Percentiles rank a stretch among this genome's conserved stretches.
Conservation (phyloP, 1,140 invertebrate species). For the Oscheius sp. region DNA sequence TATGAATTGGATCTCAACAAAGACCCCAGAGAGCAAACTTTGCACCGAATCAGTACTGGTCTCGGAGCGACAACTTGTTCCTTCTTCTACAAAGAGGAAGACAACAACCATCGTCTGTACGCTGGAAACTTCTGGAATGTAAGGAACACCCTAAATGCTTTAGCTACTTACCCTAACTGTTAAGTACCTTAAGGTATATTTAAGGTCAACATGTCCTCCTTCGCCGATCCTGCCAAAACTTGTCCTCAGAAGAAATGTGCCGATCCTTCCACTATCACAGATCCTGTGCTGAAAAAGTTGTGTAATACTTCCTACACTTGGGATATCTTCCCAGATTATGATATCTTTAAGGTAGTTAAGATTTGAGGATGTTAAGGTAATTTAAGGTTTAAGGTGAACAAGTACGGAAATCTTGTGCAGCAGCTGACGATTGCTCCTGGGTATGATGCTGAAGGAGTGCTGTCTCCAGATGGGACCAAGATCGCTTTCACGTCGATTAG, state of each 20-base stretch:
- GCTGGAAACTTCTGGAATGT: slow-evolving; percentile 48
- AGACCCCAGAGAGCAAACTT: slow-evolving; percentile 15
- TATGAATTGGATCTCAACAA: slow-evolving; percentile 46
- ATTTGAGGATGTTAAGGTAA: neutral
- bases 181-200: neutral
- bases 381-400: slow-evolving; percentile 29
- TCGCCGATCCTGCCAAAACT: slow-evolving; percentile 15
- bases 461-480: slow-evolving; percentile 39
- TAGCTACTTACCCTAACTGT: no score
- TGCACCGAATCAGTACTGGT: slow-evolving; percentile 43
- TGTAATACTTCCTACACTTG: slow-evolving; percentile 47
- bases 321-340: slow-evolving; percentile 48
- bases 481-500: slow-evolving; percentile 46
- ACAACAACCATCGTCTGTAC: slow-evolving; percentile 44
- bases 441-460: slow-evolving; percentile 49
- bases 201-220: slow-evolving; percentile 3
- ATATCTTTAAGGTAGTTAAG: slow-evolving; percentile 46
- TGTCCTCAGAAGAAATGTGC: slow-evolving; percentile 46
- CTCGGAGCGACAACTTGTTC: slow-evolving; percentile 46
- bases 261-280: slow-evolving; percentile 1
- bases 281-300: slow-evolving; percentile 33
- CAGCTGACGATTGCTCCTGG: slow-evolving; percentile 41
- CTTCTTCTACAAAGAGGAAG: slow-evolving; percentile 42
- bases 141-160: slow-evolving; percentile 27
- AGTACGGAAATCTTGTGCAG: slow-evolving; percentile 46